Evolutionary conservation across 2,797 vertebrate genomes (phyloP).

Genomic region (Chlorospingus semifuscus): DNA sequence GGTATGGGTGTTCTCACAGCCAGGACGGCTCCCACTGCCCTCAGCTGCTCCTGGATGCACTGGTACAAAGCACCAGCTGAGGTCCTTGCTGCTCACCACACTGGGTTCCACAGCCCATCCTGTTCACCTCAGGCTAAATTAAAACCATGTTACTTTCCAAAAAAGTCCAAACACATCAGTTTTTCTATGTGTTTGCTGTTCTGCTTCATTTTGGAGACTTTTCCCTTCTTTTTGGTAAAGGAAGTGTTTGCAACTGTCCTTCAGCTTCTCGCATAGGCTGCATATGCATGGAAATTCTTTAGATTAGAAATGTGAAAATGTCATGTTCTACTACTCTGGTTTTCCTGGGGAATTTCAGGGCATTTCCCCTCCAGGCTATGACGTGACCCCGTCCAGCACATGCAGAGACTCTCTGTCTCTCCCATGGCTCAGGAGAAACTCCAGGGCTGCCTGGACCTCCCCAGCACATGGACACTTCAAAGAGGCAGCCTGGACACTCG

Average conservation of each 20-base stretch:
- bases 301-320: not conserved
- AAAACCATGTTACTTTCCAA: not conserved
- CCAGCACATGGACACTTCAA: rapidly evolving
- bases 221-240: not conserved
- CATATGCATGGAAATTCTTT: not conserved
- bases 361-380: not conserved
- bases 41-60: not conserved
- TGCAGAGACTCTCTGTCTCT: rapidly evolving
- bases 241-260: not conserved
- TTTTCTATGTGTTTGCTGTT: not conserved
- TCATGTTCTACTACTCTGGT: not conserved
- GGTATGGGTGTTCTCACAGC: rapidly evolving
- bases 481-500: rapidly evolving
- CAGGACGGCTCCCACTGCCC: rapidly evolving
- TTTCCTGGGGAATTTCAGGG: not conserved
- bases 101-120: not conserved
- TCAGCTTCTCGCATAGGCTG: not conserved
- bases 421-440: not conserved
- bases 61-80: not conserved
- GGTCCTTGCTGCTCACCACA: not conserved
- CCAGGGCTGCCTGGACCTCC: rapidly evolving
- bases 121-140: not conserved
- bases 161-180: not conserved
- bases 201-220: not conserved
- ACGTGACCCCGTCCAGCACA: not conserved